Evolutionary conservation across 1,140 invertebrate species (phyloP).

Genomic region (Phymorhynchus buccinoides): DNA sequence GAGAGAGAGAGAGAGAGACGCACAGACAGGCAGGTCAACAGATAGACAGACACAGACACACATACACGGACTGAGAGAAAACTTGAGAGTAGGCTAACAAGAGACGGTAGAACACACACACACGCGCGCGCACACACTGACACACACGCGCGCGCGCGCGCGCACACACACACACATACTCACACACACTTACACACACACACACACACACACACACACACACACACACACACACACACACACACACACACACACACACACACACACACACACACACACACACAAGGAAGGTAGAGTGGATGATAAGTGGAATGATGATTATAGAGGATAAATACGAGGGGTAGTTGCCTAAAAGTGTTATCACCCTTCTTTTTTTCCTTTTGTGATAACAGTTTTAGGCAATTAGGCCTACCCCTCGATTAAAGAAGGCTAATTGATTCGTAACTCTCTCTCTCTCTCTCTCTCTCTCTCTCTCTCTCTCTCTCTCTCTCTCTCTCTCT

Average conservation of each 20-base stretch:
- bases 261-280: slow-evolving; percentile 3
- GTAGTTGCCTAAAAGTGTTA: no score
- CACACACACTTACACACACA: not conserved
- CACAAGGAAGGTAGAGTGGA: not conserved
- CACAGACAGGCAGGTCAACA: no score
- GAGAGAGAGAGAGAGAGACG: no score
- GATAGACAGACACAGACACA: no score
- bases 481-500: not conserved
- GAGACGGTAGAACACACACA: not conserved
- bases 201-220: not conserved
- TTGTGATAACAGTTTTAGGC: not conserved
- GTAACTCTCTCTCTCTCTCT: not conserved
- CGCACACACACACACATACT: not conserved
- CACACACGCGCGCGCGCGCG: not conserved
- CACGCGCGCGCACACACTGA: not conserved
- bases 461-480: not conserved
- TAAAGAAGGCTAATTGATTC: not conserved
- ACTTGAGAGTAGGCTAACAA: no score
- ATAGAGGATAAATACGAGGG: no score
- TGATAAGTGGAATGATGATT: no score
- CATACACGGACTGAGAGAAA: no score
- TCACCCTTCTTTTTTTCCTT: no score
- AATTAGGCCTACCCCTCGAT: not conserved
- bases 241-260: slow-evolving; percentile 7
- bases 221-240: slow-evolving; percentile 10